Percentiles rank a stretch among this genome's conserved stretches.
These are phyloP conservation scores for Rana temporaria DNA, from an alignment of 2,113 vertebrate species.

Conservation along the genomic window DNA sequence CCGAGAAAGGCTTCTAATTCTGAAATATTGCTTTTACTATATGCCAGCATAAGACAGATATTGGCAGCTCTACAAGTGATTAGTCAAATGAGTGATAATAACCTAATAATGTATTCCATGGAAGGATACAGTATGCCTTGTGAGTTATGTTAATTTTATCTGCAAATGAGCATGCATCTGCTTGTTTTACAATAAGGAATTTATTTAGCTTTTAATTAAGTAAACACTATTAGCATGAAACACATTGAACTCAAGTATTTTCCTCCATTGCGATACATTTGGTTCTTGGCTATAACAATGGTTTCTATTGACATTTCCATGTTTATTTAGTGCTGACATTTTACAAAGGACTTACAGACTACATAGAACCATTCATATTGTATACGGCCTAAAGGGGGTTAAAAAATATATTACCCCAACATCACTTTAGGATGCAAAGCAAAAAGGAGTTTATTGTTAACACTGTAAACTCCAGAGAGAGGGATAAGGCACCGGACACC, in stretches of 20 bases:
- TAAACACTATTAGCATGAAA: not conserved
- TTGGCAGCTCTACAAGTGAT: constrained; percentile 13
- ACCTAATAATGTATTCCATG: constrained; percentile 31
- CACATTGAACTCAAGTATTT: too few relatives aligned
- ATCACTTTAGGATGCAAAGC: too few relatives aligned
- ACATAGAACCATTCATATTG: too few relatives aligned
- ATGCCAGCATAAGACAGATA: constrained; percentile 3
- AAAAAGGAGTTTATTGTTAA: too few relatives aligned
- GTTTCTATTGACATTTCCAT: too few relatives aligned
- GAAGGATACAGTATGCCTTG: constrained; percentile 14
- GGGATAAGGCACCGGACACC: too few relatives aligned
- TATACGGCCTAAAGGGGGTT: too few relatives aligned
- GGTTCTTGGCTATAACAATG: not conserved
- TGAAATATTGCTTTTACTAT: not conserved
- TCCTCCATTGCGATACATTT: too few relatives aligned
- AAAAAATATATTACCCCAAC: too few relatives aligned
- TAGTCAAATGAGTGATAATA: constrained; percentile 33
- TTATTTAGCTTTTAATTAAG: not conserved
- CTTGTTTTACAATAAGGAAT: not conserved
- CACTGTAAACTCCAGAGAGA: too few relatives aligned
- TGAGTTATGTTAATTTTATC: constrained; percentile 6
- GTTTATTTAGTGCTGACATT: too few relatives aligned
- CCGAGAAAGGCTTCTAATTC: not conserved
- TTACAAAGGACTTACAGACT: too few relatives aligned
- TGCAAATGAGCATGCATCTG: accelerated